Base-by-base conservation (phyloP, 2,888 invertebrate species). In the Corythucha ciliata region DNA sequence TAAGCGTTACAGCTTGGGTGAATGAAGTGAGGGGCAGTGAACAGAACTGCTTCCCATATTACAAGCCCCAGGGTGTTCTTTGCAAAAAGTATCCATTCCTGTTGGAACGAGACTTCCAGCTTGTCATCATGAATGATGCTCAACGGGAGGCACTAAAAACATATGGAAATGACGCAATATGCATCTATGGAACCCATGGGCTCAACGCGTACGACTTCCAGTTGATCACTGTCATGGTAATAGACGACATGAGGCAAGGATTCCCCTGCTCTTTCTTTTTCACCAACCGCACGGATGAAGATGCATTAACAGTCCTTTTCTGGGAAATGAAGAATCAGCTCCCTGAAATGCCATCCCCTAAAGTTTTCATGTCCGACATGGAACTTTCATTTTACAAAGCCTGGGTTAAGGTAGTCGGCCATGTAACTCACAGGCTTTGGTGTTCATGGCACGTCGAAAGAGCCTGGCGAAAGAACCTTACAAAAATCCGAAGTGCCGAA, bases 321-420 rank as follows among this genome's bases (percentile, higher is more conserved):
- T 32, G 8, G 2, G 7, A 7, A 26, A 40, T 48, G 12, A 4
- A 5, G 5, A 27, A 41, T 3, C 18, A 6, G 4, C 6, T 22
- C 4, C 6, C 8, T 4, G 12, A 12, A 6, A 39, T 14, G 7
- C 12, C 21, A 16, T 21, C 2, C 10, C 47, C 48, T 27, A 25
- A 40, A 25, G 41, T 56, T 8, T 59, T 62, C 42, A 58, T 62
- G 61, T 54, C 58, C n/a, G 59, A 62, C 49, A 58, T 60, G 37
- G 39, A 54, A 5, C 42, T 52, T 24, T 25, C 22, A 29, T 61
- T 39, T 56, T 61, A 53, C 48, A 60, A 60, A 48, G 57, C 58
- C 12, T 62, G 60, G 59, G 16, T 45, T 6, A 5, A 32, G 20
- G 56, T 57, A 6, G 60, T 61, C 60, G 53, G 50, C n/a, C 20